A percentile compares a stretch with the other conserved stretches of the same genome.
Evolutionary conservation across 2,888 invertebrate genomes (phyloP).

Genomic region (Gortyna flavago): DNA sequence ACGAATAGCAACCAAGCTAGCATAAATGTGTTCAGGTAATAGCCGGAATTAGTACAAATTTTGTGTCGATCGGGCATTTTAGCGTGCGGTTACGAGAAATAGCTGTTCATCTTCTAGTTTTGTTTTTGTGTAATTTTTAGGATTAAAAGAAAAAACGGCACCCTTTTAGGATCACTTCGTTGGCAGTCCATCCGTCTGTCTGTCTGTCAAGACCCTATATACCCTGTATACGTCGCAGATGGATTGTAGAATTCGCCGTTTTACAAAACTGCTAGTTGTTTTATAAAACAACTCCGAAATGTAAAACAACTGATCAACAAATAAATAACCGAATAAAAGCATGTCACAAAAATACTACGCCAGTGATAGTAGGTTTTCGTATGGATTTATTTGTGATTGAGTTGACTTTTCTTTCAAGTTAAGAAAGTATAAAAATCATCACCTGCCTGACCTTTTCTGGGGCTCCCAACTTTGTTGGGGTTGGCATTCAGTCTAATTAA

Average conservation of each 20-base stretch:
- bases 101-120: not conserved
- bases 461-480: not conserved
- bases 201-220: not conserved
- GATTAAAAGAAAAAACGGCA: not conserved
- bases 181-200: not conserved
- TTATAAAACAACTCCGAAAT: too few species aligned
- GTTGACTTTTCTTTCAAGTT: not conserved
- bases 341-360: too few species aligned
- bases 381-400: not conserved
- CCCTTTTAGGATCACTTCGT: not conserved
- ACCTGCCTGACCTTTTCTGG: too few species aligned
- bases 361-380: not conserved
- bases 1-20: conserved; percentile 22
- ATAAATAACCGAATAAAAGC: too few species aligned
- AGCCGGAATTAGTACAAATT: conserved; percentile 26
- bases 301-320: too few species aligned
- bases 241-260: too few species aligned
- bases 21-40: conserved; percentile 18
- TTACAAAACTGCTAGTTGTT: too few species aligned
- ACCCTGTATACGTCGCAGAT: not conserved
- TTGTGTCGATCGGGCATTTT: conserved; percentile 1
- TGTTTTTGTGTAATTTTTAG: not conserved
- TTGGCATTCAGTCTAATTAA: not conserved
- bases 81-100: not conserved
- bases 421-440: not conserved